Evolutionary conservation across 2,113 vertebrate genomes (phyloP).

Genomic region (Tinamus guttatus): DNA sequence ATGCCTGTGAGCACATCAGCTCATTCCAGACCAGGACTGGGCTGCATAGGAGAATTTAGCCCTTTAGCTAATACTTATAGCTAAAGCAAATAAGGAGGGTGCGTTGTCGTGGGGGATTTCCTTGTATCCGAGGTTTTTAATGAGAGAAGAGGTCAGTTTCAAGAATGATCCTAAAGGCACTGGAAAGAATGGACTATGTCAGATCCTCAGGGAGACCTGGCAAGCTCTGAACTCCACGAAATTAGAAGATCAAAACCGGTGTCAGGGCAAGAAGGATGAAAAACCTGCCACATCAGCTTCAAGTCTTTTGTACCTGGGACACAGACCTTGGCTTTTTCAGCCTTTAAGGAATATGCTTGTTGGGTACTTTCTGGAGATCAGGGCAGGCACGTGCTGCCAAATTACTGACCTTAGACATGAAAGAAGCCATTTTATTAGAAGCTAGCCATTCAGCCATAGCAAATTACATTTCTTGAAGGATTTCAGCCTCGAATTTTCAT

Average conservation of each 20-base stretch:
- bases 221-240: neutral
- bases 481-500: slow-evolving; percentile 34
- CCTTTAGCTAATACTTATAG: neutral
- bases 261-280: neutral
- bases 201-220: neutral
- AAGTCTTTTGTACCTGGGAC: neutral
- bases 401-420: slow-evolving; percentile 14
- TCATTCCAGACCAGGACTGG: neutral
- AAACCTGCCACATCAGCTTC: neutral
- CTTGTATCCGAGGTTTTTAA: neutral
- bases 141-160: neutral
- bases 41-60: neutral
- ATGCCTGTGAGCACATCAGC: neutral
- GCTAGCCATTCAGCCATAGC: neutral
- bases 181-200: neutral
- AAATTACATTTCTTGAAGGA: slow-evolving; percentile 22
- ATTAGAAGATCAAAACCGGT: neutral
- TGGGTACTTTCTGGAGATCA: neutral
- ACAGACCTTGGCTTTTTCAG: neutral
- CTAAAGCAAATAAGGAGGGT: neutral
- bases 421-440: slow-evolving; percentile 11
- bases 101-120: neutral
- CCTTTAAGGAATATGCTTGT: neutral
- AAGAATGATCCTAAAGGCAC: neutral
- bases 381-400: neutral